phyloP scores from a whole-genome alignment of 2,888 invertebrate genomes.

The Parnassius apollo region DNA sequence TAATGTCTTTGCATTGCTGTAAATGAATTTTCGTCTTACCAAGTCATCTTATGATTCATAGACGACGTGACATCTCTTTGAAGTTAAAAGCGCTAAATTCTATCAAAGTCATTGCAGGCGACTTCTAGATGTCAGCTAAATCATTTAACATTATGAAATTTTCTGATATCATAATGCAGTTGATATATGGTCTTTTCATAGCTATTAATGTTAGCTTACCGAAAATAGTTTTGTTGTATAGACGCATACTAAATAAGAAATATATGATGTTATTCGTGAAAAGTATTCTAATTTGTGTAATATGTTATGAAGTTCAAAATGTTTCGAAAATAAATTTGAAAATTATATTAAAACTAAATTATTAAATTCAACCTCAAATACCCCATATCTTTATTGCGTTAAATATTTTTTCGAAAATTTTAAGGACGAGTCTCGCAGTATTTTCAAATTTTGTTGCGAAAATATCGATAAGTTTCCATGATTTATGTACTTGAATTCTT shows the following conservation, averaged over 20 bases:
- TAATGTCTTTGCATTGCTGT: slow-evolving; percentile 58
- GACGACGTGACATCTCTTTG: slow-evolving; percentile 49
- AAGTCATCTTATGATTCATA: slow-evolving; percentile 49
- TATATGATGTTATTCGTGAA: no score
- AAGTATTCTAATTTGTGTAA: no score
- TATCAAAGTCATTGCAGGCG: slow-evolving; percentile 47
- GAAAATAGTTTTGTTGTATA: neutral
- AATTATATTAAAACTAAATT: neutral
- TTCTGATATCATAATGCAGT: slow-evolving; percentile 5
- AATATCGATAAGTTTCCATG: slow-evolving; percentile 47
- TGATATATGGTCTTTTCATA: slow-evolving; percentile 3
- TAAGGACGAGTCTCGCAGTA: slow-evolving; percentile 6
- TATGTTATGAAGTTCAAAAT: no score
- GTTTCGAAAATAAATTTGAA: no score
- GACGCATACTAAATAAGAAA: no score
- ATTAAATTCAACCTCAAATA: neutral
- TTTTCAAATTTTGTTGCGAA: slow-evolving; percentile 41
- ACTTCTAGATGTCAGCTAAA: slow-evolving; percentile 28
- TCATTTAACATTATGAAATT: slow-evolving; percentile 16
- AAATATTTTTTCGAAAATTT: slow-evolving; percentile 10
- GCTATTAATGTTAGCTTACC: neutral
- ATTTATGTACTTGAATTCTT: slow-evolving; percentile 69
- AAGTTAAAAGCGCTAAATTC: slow-evolving; percentile 46
- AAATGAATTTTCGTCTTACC: slow-evolving; percentile 54
- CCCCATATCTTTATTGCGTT: neutral